Conservation (phyloP, 2,888 invertebrate species). For the Bruchidius siliquastri region DNA sequence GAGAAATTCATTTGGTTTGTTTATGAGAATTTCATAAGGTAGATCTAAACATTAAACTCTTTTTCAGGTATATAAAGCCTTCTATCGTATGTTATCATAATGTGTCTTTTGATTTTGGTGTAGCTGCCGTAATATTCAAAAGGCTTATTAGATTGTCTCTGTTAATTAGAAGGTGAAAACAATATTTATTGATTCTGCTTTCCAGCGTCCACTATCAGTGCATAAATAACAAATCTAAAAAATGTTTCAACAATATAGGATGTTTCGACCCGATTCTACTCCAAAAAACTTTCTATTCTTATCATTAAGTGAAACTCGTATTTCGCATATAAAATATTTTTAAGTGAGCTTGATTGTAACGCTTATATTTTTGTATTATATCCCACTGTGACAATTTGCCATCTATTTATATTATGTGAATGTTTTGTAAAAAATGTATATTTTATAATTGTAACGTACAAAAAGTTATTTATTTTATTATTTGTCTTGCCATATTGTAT, state of each 20-base stretch:
- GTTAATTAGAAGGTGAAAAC: no score
- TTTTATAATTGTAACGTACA: neutral
- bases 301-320: neutral
- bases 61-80: no score
- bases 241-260: neutral
- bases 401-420: neutral
- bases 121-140: no score
- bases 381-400: neutral
- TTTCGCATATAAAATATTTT: neutral
- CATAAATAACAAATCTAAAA: neutral
- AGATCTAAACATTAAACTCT: no score
- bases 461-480: conserved; percentile 9
- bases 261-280: no score
- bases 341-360: neutral
- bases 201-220: neutral
- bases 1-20: no score
- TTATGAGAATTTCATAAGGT: no score
- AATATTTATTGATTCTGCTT: no score
- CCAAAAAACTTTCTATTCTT: neutral
- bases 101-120: no score
- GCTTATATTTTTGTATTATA: conserved; percentile 2
- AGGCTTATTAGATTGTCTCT: no score
- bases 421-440: neutral
- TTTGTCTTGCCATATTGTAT: conserved; percentile 22
- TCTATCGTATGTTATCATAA: no score